Base-by-base conservation (phyloP, 2,113 vertebrate genomes). In the Setophaga coronata region DNA sequence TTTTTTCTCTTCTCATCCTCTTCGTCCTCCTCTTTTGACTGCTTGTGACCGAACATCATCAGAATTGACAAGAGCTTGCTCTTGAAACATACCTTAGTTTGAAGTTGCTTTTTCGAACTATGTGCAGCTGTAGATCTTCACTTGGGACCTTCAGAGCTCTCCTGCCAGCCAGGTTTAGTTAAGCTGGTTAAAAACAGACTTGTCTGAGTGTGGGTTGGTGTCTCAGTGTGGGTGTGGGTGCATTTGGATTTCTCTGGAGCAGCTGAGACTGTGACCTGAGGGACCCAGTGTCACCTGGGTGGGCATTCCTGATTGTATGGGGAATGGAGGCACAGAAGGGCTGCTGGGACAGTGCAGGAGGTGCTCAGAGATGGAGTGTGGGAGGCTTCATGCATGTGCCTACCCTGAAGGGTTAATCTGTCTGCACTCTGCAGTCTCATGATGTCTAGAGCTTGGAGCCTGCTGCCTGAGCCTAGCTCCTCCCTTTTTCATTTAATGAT, bases 401-500 rank as follows among this genome's bases (percentile, higher is more conserved):
- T 82, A 31, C 78, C 17, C 85, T 64, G 47, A 62, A 92, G 26
- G 38, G n/a, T 81, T 94, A 65, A 87, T 65, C 42, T 50, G 23
- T 45, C 43, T 96, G 64, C 61, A 38, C 56, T 11, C 23, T 90
- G 50, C 9, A 7, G 48, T 74, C 67, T 85, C 64, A 67, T 60
- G 48, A 72, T 74, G 50, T 48, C 65, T 54, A 40, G 50, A 64
- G 25, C 51, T 92, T 73, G 38, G 58, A 95, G 70, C 62, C 67
- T 91, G 81, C 83, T 88, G 85, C 61, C 47, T 64, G 7, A 82
- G 82, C 42, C 48, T 50, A 25, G 34, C 89, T 93, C 69, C 83
- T 92, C 80, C 94, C 77, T 82, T 71, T 74, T 88, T 91, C 79
- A 57, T 95, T 93, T 96, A 88, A 90, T 2, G 61, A 81, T 93